These are phyloP conservation scores for Cryptops parisi DNA, from an alignment of 2,888 invertebrate genomes.

Conservation along the genomic window DNA sequence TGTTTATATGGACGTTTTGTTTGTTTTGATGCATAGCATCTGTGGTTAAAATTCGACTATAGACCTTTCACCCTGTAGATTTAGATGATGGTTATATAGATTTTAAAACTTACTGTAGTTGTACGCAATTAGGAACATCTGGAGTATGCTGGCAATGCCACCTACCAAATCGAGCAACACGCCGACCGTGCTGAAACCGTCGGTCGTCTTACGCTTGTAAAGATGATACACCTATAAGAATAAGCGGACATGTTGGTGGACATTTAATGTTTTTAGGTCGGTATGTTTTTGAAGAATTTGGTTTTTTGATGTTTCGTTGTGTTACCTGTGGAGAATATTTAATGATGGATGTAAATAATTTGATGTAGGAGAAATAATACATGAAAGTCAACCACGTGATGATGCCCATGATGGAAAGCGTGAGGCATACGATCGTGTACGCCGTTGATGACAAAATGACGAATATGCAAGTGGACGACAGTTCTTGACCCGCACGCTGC, in stretches of 20 bases:
- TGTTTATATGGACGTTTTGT: too few species aligned
- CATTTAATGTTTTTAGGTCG: not conserved
- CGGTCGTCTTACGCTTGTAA: slow-evolving; percentile 8
- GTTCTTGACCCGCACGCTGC: not conserved
- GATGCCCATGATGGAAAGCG: not conserved
- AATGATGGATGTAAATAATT: slow-evolving; percentile 8
- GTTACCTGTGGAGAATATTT: slow-evolving; percentile 12
- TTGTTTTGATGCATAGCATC: too few species aligned
- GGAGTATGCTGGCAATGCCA: slow-evolving; percentile 6
- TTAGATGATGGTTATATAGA: not conserved
- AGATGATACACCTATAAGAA: slow-evolving; percentile 1
- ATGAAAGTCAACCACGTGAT: slow-evolving; percentile 10
- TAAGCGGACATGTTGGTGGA: not conserved
- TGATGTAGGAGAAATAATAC: slow-evolving; percentile 10
- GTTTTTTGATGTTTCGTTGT: too few species aligned
- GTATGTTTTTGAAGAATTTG: not conserved
- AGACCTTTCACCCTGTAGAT: too few species aligned
- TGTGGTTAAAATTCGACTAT: too few species aligned
- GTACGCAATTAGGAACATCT: slow-evolving; percentile 8
- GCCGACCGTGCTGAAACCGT: slow-evolving; percentile 7
- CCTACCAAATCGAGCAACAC: slow-evolving; percentile 6
- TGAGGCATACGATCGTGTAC: not conserved
- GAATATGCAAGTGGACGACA: slow-evolving; percentile 7
- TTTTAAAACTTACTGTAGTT: slow-evolving; percentile 7
- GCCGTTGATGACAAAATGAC: not conserved